Evolutionary conservation across 2,797 vertebrate genomes (phyloP).

Genomic region (Enteromius radiatus): DNA sequence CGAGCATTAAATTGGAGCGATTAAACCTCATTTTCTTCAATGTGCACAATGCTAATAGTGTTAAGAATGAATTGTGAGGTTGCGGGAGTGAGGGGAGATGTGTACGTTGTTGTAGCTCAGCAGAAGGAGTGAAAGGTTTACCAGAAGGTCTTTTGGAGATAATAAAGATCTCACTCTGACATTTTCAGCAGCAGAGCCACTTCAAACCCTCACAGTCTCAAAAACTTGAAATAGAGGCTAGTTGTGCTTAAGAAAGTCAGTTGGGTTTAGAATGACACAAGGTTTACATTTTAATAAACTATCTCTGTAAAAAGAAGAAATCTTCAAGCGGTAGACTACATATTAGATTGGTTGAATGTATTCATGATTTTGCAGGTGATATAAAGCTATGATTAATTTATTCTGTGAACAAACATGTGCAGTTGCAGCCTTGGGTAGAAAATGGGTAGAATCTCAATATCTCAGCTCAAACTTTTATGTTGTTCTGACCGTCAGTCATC

Average conservation of each 20-base stretch:
- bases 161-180: constrained; percentile 1
- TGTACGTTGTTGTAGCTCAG: background rate
- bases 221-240: background rate
- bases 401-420: background rate
- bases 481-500: background rate
- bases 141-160: background rate
- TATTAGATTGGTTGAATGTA: background rate
- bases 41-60: constrained; percentile 49
- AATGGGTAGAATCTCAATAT: background rate
- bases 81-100: background rate
- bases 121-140: background rate
- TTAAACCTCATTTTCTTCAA: constrained; percentile 58
- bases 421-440: background rate
- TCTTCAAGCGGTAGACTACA: too few species aligned
- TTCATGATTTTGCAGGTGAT: background rate
- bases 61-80: constrained; percentile 31
- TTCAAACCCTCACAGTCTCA: background rate
- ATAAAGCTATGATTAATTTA: background rate
- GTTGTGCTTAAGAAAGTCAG: background rate
- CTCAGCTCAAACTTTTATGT: background rate
- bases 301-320: background rate
- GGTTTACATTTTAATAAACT: background rate
- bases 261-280: background rate
- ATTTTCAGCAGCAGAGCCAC: background rate
- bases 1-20: constrained; percentile 52